Percentiles rank a stretch among this genome's conserved stretches.
phyloP scores from a whole-genome alignment of 2,888 invertebrate genomes.

The Baccha elongata region DNA sequence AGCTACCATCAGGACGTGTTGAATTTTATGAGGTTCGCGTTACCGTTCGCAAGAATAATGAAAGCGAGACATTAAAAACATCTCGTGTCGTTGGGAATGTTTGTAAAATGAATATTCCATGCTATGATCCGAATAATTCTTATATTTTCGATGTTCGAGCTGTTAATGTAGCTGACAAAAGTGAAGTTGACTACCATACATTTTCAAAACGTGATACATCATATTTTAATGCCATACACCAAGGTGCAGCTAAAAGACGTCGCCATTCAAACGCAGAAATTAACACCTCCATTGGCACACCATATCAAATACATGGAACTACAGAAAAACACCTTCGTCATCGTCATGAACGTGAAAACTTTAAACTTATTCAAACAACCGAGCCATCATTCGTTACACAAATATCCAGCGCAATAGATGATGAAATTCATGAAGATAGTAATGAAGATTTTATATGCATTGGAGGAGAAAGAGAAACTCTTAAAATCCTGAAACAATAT shows the following conservation, averaged over 20 bases:
- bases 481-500: conserved; percentile 35
- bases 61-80: conserved; percentile 72
- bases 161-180: conserved; percentile 77
- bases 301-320: conserved; percentile 42
- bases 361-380: conserved; percentile 19
- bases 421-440: conserved; percentile 5
- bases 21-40: conserved; percentile 84
- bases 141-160: conserved; percentile 78
- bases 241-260: conserved; percentile 50
- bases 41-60: conserved; percentile 75
- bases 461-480: conserved; percentile 4
- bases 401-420: not conserved
- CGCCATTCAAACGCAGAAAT: conserved; percentile 75
- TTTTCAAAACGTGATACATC: conserved; percentile 62
- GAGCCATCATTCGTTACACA: conserved; percentile 13
- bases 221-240: conserved; percentile 25
- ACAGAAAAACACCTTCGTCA: conserved; percentile 50
- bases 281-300: conserved; percentile 52
- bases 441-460: conserved; percentile 46
- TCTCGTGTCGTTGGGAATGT: conserved; percentile 74
- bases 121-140: conserved; percentile 73
- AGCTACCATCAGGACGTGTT: conserved; percentile 83
- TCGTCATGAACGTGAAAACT: conserved; percentile 69
- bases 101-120: conserved; percentile 75
- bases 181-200: conserved; percentile 74